Conservation (phyloP, 2,888 invertebrate species). For the Melikaiella ostensackeni region DNA sequence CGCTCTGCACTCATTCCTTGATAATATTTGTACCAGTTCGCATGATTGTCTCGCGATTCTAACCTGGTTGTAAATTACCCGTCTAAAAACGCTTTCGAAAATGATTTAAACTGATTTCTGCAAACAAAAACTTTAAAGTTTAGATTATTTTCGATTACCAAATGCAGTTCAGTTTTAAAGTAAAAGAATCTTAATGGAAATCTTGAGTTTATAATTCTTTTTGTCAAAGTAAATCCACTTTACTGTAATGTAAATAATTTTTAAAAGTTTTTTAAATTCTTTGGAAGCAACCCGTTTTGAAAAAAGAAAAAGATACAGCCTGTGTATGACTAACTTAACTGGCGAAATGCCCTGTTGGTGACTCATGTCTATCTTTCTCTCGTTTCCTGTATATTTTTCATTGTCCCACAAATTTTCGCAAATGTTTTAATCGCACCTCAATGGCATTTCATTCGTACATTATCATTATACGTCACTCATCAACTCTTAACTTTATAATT, state of each 20-base stretch:
- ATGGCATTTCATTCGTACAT: constrained; percentile 23
- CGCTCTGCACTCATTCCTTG: constrained; percentile 17
- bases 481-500: constrained; percentile 3
- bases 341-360: neutral
- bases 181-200: neutral
- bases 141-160: neutral
- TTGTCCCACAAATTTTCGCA: neutral
- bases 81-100: neutral
- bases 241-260: neutral
- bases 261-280: neutral
- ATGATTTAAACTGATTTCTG: neutral
- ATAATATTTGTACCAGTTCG: constrained; percentile 3
- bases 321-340: neutral
- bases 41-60: constrained; percentile 24
- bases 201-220: neutral
- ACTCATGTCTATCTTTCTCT: neutral
- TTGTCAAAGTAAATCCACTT: neutral
- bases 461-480: constrained; percentile 14
- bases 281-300: neutral
- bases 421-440: constrained; percentile 13
- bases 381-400: constrained; percentile 4
- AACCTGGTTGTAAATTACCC: constrained; percentile 1
- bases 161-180: neutral
- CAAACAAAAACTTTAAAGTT: neutral
- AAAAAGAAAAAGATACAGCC: neutral